Percentiles rank a stretch among this genome's conserved stretches.
These are phyloP conservation scores for Phacellophora camtschatica DNA, from an alignment of 30 jellyfish, hydroid and myxozoan genomes.

Conservation along the genomic window DNA sequence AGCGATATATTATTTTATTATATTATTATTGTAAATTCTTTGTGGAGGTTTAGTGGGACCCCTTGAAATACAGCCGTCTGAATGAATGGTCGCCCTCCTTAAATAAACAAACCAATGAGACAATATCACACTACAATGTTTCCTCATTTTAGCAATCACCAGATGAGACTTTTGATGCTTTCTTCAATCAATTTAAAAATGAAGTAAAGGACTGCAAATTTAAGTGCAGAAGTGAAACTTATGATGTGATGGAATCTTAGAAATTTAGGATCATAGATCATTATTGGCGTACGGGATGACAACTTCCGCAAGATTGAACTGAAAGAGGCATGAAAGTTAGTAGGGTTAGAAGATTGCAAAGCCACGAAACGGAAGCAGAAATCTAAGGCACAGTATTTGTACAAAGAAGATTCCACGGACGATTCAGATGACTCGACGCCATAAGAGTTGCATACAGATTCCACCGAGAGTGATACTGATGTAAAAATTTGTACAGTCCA, in stretches of 20 bases:
- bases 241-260: not conserved
- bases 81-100: no score
- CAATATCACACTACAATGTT: no score
- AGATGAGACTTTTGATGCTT: not conserved
- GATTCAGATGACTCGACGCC: no score
- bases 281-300: conserved; percentile 27
- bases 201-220: not conserved
- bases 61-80: no score
- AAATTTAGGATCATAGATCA: not conserved
- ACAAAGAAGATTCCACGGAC: not conserved
- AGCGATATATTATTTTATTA: no score
- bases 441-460: not conserved
- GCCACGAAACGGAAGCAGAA: conserved; percentile 11
- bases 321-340: conserved; percentile 11
- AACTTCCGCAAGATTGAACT: conserved; percentile 10
- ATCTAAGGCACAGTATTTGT: conserved; percentile 5
- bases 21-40: no score
- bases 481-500: conserved; percentile 5
- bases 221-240: not conserved
- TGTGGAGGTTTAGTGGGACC: no score
- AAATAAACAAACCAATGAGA: no score
- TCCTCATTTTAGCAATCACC: no score
- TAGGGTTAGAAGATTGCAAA: conserved; percentile 1
- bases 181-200: not conserved
- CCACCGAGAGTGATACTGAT: conserved; percentile 11